Evolutionary conservation across 2,113 vertebrate species (phyloP).

Genomic region (Chlorocebus sabaeus): DNA sequence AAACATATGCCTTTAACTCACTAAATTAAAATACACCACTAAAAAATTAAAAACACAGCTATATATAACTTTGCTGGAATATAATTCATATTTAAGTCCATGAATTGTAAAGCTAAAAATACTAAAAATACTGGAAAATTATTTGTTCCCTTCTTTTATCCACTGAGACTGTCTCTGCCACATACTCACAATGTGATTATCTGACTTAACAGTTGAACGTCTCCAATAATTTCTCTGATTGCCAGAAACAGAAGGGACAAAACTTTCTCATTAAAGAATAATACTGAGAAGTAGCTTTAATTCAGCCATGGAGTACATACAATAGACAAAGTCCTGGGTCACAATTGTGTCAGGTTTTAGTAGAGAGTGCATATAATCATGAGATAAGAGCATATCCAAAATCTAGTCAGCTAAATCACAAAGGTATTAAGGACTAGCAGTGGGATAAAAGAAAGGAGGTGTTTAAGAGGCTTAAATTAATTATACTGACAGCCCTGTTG

Average conservation of each 20-base stretch:
- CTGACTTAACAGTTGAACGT: not conserved
- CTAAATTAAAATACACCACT: not conserved
- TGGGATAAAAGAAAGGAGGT: not conserved
- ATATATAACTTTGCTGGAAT: not conserved
- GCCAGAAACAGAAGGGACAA: not conserved
- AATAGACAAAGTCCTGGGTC: not conserved
- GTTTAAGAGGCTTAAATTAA: not conserved
- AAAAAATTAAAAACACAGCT: conserved; percentile 12
- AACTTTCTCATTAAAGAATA: not conserved
- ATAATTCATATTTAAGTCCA: not conserved
- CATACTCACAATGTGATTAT: not conserved
- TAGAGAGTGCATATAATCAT: not conserved
- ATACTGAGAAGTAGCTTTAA: not conserved
- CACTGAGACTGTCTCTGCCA: not conserved
- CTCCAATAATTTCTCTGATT: not conserved
- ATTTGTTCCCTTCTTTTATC: not conserved
- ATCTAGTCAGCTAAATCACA: conserved; percentile 6
- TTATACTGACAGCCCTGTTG: not conserved
- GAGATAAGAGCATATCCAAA: not conserved
- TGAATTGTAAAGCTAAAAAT: not conserved
- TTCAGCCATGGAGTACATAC: not conserved
- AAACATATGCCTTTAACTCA: not conserved
- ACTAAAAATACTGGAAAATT: not conserved
- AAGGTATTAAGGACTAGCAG: not conserved
- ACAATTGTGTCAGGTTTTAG: not conserved